Evolutionary conservation across 2,113 vertebrate genomes (phyloP).

Genomic region (Lichenostomus cassidix): DNA sequence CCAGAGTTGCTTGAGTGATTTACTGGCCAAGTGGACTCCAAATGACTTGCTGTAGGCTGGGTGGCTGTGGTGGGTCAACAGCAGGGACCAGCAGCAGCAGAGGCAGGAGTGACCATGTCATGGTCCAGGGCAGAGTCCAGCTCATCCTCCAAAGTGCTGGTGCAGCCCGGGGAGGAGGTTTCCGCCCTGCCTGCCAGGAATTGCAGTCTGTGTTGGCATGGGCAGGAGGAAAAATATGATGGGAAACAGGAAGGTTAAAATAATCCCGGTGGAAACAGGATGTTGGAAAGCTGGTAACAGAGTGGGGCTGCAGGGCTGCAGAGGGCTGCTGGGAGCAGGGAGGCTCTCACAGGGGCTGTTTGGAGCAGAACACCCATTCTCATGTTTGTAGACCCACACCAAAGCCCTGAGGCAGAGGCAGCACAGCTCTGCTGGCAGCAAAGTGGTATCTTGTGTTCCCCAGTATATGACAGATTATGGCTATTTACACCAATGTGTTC

Average conservation of each 20-base stretch:
- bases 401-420: not conserved
- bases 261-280: not conserved
- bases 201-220: not conserved
- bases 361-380: not conserved
- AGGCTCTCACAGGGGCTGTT: not conserved
- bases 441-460: not conserved
- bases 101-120: fast-evolving
- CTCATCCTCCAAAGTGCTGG: not conserved
- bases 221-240: not conserved
- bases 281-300: not conserved
- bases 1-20: fast-evolving
- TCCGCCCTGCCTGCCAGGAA: conserved; percentile 9
- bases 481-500: not conserved
- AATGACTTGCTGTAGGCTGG: fast-evolving
- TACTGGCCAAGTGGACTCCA: not conserved
- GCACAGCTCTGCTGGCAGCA: not conserved
- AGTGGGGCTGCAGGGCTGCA: not conserved
- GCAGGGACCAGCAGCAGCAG: not conserved
- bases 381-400: not conserved
- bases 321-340: not conserved
- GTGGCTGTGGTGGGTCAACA: not conserved
- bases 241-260: conserved; percentile 12
- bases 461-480: not conserved
- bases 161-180: not conserved
- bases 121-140: not conserved